Percentiles rank a stretch among this genome's conserved stretches.
Conservation (phyloP, 30 jellyfish, hydroid and myxozoan species). For the Cassiopea xamachana region DNA sequence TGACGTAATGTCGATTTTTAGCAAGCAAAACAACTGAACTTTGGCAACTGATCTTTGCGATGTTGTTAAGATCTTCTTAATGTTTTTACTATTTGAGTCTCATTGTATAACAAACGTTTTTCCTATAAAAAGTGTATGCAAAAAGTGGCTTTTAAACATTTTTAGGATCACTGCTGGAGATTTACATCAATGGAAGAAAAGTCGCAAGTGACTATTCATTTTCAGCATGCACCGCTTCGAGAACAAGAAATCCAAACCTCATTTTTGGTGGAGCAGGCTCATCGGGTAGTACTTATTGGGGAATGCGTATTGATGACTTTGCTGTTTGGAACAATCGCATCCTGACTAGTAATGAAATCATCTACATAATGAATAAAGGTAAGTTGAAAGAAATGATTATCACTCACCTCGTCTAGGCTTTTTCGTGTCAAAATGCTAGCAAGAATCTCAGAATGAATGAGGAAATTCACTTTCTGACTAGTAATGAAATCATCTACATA, state of each 20-base stretch:
- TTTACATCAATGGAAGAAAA: slow-evolving; percentile 3
- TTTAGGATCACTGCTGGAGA: background rate
- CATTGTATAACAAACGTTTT: no score
- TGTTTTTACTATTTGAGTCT: no score
- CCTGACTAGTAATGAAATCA: background rate
- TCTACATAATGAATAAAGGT: slow-evolving; percentile 1
- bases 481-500: background rate
- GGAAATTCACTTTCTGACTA: background rate
- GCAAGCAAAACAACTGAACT: no score
- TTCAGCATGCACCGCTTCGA: background rate
- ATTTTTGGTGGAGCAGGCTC: slow-evolving; percentile 23
- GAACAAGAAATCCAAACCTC: slow-evolving; percentile 4
- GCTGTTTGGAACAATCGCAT: slow-evolving; percentile 9
- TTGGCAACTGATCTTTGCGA: no score
- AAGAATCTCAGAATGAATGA: background rate
- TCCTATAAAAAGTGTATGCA: no score
- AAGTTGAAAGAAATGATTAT: background rate
- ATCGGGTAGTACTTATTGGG: background rate
- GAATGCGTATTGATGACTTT: slow-evolving; percentile 33
- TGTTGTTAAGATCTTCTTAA: no score
- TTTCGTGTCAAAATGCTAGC: background rate
- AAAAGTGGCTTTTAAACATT: background rate
- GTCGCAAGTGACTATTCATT: background rate
- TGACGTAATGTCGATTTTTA: no score
- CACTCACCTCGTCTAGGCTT: background rate